Percentiles rank a stretch among this genome's conserved stretches.
Evolutionary conservation across 2,888 invertebrate genomes (phyloP).

Genomic region (Lycaena phlaeas): DNA sequence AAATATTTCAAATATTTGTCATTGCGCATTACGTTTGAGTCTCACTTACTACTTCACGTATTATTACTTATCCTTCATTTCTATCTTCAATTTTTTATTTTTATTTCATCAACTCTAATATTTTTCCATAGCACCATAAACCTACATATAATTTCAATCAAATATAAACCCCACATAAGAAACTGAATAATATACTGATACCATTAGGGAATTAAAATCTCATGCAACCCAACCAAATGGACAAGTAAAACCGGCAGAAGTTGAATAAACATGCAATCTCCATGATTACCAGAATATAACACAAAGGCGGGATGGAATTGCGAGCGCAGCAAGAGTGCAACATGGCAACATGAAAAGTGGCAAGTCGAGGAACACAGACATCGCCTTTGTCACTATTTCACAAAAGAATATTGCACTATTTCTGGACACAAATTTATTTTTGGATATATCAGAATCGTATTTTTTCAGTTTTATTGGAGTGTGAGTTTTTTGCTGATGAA

Average conservation of each 20-base stretch:
- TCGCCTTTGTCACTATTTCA: not conserved
- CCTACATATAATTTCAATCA: too few relatives aligned
- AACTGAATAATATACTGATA: too few relatives aligned
- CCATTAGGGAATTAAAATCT: conserved; percentile 4
- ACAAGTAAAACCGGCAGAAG: not conserved
- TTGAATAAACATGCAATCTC: conserved; percentile 1
- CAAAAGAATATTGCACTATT: not conserved
- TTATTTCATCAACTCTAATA: too few relatives aligned
- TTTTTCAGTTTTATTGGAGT: not conserved
- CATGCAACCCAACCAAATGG: not conserved
- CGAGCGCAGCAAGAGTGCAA: not conserved
- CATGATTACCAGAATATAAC: not conserved
- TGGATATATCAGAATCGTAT: not conserved
- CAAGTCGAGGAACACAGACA: not conserved
- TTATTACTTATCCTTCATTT: too few relatives aligned
- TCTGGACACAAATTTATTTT: not conserved
- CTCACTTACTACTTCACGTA: too few relatives aligned
- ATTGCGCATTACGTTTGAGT: too few relatives aligned
- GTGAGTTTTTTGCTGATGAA: conserved; percentile 1
- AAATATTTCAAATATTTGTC: too few relatives aligned
- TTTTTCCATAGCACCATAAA: too few relatives aligned
- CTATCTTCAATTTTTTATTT: too few relatives aligned
- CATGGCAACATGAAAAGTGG: not conserved
- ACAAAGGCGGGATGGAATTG: not conserved
- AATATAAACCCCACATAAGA: too few relatives aligned